Evolutionary conservation across 2,113 vertebrate species (phyloP), one percentile per base, ranked within the genome.

Genomic region (Gambusia holbrooki): DNA sequence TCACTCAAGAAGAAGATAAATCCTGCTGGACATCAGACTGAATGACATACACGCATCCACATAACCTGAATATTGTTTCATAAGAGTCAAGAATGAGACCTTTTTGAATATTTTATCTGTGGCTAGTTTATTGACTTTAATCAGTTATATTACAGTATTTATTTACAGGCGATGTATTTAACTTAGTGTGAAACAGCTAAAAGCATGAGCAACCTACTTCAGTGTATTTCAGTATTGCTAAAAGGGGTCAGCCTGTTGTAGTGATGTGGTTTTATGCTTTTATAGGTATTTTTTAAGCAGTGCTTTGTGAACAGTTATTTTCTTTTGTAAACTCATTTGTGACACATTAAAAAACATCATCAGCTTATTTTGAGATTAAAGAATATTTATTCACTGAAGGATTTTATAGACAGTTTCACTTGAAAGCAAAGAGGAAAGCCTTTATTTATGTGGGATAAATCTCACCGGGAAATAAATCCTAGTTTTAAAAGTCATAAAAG

Each of bases 1-100:
- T 40, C 83, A 88, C 66, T 11, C 87, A 51, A 89, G 92, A 62
- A 90, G 91, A 74, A 93, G 91, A 74, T 93, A 92, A 78, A 83
- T 37, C 1, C 12, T 9, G 6, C 6, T 5, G n/a, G 45, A 78
- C 48, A 30, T 65, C 9, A 10, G 58, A 60, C 58, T 27, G 60
- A 28, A n/a, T 3, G 19, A 62, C 67, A 76, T 13, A 67, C 37
- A 42, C 14, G 8, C 62, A 77, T 0, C 61, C 1, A 19, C 66
- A 74, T 19, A 6, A 22, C 13, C 61, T 78, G 80, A 80, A 74
- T 6, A 29, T 72, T 3, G 22, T 68, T 27, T 58, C 45, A 65
- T 14, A 66, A 65, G 71, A 27, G 19, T 48, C 2, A 5, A 25
- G 11, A 28, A 42, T 15, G 45, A 10, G 33, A 61, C 11, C n/a